phyloP scores from a whole-genome alignment of 1,140 invertebrate species.

The Rhopalosiphum maidis region DNA sequence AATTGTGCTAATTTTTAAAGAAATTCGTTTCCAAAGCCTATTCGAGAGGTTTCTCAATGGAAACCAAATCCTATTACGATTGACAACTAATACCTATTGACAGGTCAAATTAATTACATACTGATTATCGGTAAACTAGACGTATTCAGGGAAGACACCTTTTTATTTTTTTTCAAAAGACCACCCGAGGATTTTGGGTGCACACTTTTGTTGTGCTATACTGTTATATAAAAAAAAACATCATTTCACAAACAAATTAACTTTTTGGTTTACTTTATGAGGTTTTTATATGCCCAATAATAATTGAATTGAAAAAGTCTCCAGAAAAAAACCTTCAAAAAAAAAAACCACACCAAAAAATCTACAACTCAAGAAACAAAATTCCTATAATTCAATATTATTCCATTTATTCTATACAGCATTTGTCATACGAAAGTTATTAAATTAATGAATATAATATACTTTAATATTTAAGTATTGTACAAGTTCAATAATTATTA shows the following conservation, averaged over 20 bases:
- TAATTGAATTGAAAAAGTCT: background rate
- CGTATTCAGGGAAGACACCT: background rate
- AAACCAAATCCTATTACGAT: background rate
- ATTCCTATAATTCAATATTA: too few species aligned
- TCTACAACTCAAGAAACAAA: too few species aligned
- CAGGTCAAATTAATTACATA: background rate
- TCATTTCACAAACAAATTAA: background rate
- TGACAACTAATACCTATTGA: background rate
- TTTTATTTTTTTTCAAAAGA: background rate
- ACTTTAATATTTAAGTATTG: too few species aligned
- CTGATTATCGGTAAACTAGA: background rate
- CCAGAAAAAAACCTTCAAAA: too few species aligned
- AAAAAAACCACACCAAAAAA: too few species aligned
- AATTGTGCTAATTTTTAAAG: conserved; percentile 13
- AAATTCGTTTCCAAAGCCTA: background rate
- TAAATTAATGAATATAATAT: too few species aligned
- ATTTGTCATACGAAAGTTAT: too few species aligned
- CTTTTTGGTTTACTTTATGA: background rate
- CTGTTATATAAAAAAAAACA: background rate
- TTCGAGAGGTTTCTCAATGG: background rate
- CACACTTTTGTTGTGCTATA: background rate
- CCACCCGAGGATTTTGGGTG: background rate
- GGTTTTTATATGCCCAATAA: background rate
- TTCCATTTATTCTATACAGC: too few species aligned
- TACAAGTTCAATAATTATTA: too few species aligned